These are phyloP conservation scores for Macroglossus sobrinus DNA, from an alignment of 2,113 vertebrate genomes.

Conservation along the genomic window DNA sequence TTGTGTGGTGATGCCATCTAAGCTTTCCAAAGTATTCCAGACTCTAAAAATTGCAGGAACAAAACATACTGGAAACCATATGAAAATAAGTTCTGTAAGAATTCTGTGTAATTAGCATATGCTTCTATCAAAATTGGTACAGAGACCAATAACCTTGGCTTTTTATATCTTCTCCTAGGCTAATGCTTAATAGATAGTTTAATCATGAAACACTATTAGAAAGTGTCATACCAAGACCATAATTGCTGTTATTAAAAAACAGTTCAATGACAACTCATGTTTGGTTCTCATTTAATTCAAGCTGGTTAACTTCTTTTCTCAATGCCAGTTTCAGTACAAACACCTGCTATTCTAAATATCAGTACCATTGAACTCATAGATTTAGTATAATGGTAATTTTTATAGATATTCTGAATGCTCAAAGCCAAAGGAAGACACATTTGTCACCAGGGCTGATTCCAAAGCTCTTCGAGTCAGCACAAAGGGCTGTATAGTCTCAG, in stretches of 20 bases:
- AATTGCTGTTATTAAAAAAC: neutral
- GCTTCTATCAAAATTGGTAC: conserved; percentile 45
- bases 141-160: neutral
- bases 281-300: conserved; percentile 3
- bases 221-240: neutral
- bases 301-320: neutral
- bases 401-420: neutral
- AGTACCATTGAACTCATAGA: neutral
- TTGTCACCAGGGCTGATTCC: neutral
- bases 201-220: neutral
- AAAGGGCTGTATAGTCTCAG: neutral
- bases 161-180: neutral
- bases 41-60: conserved; percentile 67
- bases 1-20: conserved; percentile 61
- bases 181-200: neutral
- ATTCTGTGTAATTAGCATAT: conserved; percentile 42
- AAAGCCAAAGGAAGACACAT: neutral
- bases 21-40: conserved; percentile 60
- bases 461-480: neutral
- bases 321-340: neutral
- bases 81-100: conserved; percentile 63
- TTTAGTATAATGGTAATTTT: neutral
- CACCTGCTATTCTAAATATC: neutral
- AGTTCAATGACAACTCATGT: neutral
- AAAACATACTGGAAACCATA: conserved; percentile 64